phyloP scores from a whole-genome alignment of 2,797 vertebrate species.

The Clarias laeviceps region DNA sequence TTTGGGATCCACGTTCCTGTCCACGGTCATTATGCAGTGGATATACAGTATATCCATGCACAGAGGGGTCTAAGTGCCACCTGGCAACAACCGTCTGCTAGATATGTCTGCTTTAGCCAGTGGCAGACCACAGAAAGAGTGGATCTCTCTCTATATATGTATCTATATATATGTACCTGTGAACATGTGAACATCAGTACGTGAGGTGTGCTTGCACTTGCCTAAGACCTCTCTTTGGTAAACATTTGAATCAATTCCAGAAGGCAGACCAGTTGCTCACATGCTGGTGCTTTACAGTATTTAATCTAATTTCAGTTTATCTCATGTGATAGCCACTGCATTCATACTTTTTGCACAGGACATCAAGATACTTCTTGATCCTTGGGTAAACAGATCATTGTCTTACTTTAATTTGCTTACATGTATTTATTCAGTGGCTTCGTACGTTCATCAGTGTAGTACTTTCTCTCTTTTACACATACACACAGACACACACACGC shows the following conservation, averaged over 20 bases:
- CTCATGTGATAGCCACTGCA: constrained; percentile 6
- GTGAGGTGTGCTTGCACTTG: constrained; percentile 28
- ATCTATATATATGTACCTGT: background rate
- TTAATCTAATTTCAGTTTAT: constrained; percentile 10
- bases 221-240: constrained; percentile 15
- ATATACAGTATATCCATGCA: constrained; percentile 49
- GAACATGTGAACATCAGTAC: background rate
- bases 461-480: constrained; percentile 14
- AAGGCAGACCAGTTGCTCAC: constrained; percentile 4
- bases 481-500: constrained; percentile 29
- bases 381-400: constrained; percentile 41
- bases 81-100: constrained; percentile 47
- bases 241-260: constrained; percentile 15
- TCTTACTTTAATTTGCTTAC: constrained; percentile 38
- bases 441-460: constrained; percentile 36
- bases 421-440: constrained; percentile 45
- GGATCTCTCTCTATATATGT: no score
- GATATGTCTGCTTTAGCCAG: constrained; percentile 23
- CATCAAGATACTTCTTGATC: constrained; percentile 34
- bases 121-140: constrained; percentile 19
- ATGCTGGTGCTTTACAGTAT: background rate
- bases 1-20: constrained; percentile 51
- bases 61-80: constrained; percentile 55
- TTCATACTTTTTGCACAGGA: constrained; percentile 26
- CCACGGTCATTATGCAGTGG: constrained; percentile 42